Evolutionary conservation across 2,113 vertebrate genomes (phyloP), one percentile per base, ranked within the genome.

Genomic region (Cyprinodon brontotheroides): DNA sequence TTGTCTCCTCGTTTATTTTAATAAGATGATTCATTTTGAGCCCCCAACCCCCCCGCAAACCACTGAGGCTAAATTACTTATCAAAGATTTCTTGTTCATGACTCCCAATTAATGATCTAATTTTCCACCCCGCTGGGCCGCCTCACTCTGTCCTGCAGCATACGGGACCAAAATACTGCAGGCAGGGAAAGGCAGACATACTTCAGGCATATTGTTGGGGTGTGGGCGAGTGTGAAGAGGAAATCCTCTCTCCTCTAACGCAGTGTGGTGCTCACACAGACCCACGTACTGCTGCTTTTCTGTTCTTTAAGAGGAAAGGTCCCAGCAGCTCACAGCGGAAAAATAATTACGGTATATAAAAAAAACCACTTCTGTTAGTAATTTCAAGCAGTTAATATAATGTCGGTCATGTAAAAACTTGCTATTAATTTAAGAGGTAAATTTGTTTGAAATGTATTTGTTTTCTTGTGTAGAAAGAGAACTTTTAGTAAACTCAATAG

Each of bases 31-130:
- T 81, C 69, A 70, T 85, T 85, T 74, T 63, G 70, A 71, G 75
- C 64, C 20, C 20, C 57, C 64, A 72, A 68, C 62, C 85, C 83
- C 76, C 87, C 74, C 78, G 77, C 17, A n/a, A 76, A 68, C 80
- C 53, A 64, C 82, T 73, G 78, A 79, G 78, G 37, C 75, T 85
- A 84, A 87, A 93, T 90, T 84, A 91, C 90, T 87, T 91, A 89
- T 92, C 87, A 93, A 78, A 79, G 83, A 91, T 81, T 91, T 75
- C 84, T 88, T 85, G 87, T 87, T 91, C 83, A 92, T 88, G 91
- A 90, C 82, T 92, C 86, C 85, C 87, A 94, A 93, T 93, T 92
- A 91, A 92, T 77, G 84, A 92, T 90, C 74, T 92, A 80, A 93
- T 94, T 94, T 93, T 93, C 89, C 88, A 89, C 91, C 81, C 84